A percentile compares a stretch with the other conserved stretches of the same genome.
Evolutionary conservation across 2,113 vertebrate species (phyloP).

Genomic region (Laticauda colubrina): DNA sequence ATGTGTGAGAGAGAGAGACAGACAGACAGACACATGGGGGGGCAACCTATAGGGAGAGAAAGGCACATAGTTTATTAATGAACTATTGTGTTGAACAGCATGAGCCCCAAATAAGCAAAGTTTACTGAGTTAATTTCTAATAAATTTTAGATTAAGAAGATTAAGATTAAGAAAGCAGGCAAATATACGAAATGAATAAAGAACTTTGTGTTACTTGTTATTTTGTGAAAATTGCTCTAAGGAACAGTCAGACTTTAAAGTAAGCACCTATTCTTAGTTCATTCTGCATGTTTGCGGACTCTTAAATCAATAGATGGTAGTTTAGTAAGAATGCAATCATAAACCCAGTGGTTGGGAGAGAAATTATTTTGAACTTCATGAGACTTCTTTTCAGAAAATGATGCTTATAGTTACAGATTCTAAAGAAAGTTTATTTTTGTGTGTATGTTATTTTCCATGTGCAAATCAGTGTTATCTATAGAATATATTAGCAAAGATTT

Average conservation of each 20-base stretch:
- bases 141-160: background rate
- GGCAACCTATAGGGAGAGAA: background rate
- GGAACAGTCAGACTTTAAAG: background rate
- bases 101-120: background rate
- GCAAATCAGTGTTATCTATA: background rate
- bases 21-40: too few species aligned
- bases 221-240: background rate
- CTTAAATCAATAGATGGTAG: background rate
- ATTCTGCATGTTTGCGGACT: background rate
- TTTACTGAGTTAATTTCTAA: background rate
- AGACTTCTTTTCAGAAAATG: background rate
- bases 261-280: background rate
- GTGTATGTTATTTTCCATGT: background rate
- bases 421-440: background rate
- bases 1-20: background rate
- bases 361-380: background rate
- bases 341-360: background rate
- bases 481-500: background rate
- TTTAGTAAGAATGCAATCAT: background rate
- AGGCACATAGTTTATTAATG: background rate
- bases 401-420: background rate
- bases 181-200: background rate
- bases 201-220: background rate
- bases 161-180: background rate
- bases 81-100: background rate